Percentiles rank a stretch among this genome's conserved stretches.
These are phyloP conservation scores for Gibbula magus DNA, from an alignment of 2,888 invertebrate genomes.

Conservation along the genomic window DNA sequence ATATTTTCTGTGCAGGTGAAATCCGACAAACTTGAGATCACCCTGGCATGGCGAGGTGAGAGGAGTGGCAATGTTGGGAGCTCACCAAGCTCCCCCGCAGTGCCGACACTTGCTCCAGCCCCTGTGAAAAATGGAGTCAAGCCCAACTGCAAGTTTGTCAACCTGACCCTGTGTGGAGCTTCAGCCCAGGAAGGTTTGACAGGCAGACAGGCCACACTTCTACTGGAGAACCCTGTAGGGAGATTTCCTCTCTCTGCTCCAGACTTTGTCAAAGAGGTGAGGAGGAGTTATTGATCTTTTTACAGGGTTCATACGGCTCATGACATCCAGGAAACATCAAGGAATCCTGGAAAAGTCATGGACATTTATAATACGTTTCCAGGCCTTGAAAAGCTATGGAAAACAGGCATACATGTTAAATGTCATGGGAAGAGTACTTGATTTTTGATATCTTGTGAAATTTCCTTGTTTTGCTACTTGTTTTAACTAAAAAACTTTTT, in stretches of 20 bases:
- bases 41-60: constrained; percentile 75
- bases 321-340: no score
- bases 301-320: no score
- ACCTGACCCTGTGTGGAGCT: constrained; percentile 81
- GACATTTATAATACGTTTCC: no score
- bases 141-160: constrained; percentile 79
- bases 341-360: no score
- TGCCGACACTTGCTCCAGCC: constrained; percentile 48
- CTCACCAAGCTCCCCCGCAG: neutral
- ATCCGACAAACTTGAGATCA: constrained; percentile 83
- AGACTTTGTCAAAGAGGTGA: constrained; percentile 45
- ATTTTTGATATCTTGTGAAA: no score
- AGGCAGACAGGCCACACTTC: constrained; percentile 81
- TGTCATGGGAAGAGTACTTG: no score
- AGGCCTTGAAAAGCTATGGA: no score
- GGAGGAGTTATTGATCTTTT: neutral
- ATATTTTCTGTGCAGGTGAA: constrained; percentile 80
- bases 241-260: constrained; percentile 43
- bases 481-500: no score
- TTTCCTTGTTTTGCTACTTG: no score
- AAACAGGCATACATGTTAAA: no score
- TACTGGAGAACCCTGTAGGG: constrained; percentile 81
- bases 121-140: constrained; percentile 54
- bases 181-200: constrained; percentile 80
- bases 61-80: neutral